These are phyloP conservation scores for Cirrhinus molitorella DNA, from an alignment of 2,797 vertebrate species.

Conservation along the genomic window DNA sequence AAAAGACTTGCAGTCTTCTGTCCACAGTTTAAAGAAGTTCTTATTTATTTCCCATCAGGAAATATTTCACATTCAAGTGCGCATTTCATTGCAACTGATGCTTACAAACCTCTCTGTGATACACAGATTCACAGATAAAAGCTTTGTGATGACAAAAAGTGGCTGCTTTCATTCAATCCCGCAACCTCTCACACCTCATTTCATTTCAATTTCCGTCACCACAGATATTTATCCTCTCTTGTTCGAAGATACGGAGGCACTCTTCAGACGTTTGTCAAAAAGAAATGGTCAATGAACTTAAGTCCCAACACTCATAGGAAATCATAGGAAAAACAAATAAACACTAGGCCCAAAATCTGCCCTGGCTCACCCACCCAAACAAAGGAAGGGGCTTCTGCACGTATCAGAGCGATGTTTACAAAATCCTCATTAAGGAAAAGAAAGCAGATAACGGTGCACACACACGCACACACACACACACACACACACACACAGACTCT, in stretches of 20 bases:
- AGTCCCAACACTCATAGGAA: constrained; percentile 67
- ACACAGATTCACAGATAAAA: not conserved
- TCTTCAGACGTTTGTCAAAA: constrained; percentile 66
- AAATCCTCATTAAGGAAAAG: constrained; percentile 98
- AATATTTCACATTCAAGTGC: not conserved
- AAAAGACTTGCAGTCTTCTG: not conserved
- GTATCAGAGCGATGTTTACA: constrained; percentile 93
- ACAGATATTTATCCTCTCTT: constrained; percentile 65
- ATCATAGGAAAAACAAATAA: constrained; percentile 80
- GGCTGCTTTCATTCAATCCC: constrained; percentile 46
- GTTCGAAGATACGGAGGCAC: constrained; percentile 63
- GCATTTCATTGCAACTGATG: constrained; percentile 19
- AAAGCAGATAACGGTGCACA: constrained; percentile 87
- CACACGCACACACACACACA: constrained; percentile 66
- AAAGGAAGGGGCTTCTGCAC: constrained; percentile 83
- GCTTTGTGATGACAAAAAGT: constrained; percentile 15
- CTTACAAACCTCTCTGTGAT: constrained; percentile 4
- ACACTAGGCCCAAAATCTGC: constrained; percentile 77
- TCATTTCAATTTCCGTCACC: constrained; percentile 72
- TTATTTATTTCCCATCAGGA: not conserved
- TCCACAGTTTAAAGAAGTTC: not conserved
- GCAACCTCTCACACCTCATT: constrained; percentile 75
- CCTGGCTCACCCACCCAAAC: constrained; percentile 80
- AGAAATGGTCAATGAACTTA: constrained; percentile 75
- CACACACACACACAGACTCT: constrained; percentile 67